phyloP scores from a whole-genome alignment of 2,113 vertebrate species.

The Cephalopholis sonnerati region DNA sequence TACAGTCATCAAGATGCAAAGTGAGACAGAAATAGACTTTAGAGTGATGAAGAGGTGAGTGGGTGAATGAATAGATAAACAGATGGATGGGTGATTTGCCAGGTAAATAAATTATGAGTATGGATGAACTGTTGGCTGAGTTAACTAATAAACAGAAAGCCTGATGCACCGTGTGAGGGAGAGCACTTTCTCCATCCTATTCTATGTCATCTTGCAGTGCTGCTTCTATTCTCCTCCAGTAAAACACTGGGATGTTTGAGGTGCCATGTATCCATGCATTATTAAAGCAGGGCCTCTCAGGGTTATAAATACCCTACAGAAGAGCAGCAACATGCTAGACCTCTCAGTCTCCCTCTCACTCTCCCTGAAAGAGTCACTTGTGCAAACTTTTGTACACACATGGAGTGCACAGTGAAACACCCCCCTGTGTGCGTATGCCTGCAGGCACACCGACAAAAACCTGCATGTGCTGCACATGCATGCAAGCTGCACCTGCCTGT shows the following conservation, averaged over 20 bases:
- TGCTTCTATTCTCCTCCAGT: conserved; percentile 53
- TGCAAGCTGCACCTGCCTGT: conserved; percentile 58
- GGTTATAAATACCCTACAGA: conserved; percentile 79
- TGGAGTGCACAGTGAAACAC: neutral
- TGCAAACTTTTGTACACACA: conserved; percentile 18
- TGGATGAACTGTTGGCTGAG: conserved; percentile 55
- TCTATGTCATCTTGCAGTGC: conserved; percentile 40
- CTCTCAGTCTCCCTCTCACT: conserved; percentile 41
- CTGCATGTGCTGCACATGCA: conserved; percentile 32
- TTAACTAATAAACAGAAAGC: conserved; percentile 43
- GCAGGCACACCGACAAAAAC: conserved; percentile 5
- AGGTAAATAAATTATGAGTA: conserved; percentile 63
- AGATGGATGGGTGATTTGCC: conserved; percentile 18
- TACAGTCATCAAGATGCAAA: conserved; percentile 24
- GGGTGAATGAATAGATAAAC: neutral
- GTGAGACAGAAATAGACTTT: conserved; percentile 25
- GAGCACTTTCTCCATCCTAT: conserved; percentile 27
- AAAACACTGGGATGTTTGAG: conserved; percentile 77
- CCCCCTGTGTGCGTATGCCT: neutral
- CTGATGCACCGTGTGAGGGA: conserved; percentile 25
- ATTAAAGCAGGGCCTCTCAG: conserved; percentile 74
- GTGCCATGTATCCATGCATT: conserved; percentile 79
- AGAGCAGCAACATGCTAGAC: conserved; percentile 51
- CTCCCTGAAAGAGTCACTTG: conserved; percentile 33
- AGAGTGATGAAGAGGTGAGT: conserved; percentile 6